Evolutionary conservation across 2,888 invertebrate genomes (phyloP).

Genomic region (Liposcelis brunnea): DNA sequence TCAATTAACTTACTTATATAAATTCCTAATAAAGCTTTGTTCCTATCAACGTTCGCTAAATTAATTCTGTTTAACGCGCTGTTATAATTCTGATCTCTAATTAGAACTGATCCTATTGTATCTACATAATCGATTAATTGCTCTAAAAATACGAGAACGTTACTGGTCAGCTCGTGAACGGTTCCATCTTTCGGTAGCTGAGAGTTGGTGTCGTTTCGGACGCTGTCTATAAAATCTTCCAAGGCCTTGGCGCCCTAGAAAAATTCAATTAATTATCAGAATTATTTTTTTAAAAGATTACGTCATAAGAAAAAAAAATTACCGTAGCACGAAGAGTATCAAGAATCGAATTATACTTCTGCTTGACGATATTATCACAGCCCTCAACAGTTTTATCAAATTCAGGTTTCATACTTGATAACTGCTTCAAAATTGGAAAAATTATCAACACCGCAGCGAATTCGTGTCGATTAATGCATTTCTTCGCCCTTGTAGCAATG

Average conservation of each 20-base stretch:
- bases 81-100: conserved; percentile 38
- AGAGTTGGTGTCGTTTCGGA: conserved; percentile 56
- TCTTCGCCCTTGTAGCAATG: conserved; percentile 54
- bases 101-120: conserved; percentile 47
- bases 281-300: background rate
- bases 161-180: conserved; percentile 89
- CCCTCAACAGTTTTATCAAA: conserved; percentile 61
- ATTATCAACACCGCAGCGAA: conserved; percentile 63
- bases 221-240: conserved; percentile 84
- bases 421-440: conserved; percentile 65
- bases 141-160: conserved; percentile 82
- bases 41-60: conserved; percentile 34
- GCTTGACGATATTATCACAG: conserved; percentile 47
- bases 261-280: too few species aligned
- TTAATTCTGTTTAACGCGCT: conserved; percentile 24
- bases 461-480: conserved; percentile 58
- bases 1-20: conserved; percentile 62
- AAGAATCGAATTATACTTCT: conserved; percentile 54
- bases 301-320: conserved; percentile 21
- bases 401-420: conserved; percentile 57
- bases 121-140: conserved; percentile 63
- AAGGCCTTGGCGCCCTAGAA: conserved; percentile 69
- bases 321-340: conserved; percentile 58
- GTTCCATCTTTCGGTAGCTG: conserved; percentile 93
- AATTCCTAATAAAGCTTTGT: conserved; percentile 51